Evolutionary conservation across 1,140 invertebrate genomes (phyloP).

Genomic region (Aphaenogaster rudis): DNA sequence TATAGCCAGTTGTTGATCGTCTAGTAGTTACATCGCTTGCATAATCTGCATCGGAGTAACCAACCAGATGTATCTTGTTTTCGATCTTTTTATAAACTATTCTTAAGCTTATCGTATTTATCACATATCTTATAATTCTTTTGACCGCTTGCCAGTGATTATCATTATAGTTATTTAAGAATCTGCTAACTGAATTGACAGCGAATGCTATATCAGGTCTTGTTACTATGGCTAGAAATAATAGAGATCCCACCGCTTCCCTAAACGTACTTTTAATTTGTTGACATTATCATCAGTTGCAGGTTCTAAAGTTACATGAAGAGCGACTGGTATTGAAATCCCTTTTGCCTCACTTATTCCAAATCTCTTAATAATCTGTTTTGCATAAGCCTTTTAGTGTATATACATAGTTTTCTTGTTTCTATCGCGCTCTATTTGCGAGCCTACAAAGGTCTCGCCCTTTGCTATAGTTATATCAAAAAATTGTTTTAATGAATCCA

Average conservation of each 20-base stretch:
- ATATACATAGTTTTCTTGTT: background rate
- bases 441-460: background rate
- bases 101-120: background rate
- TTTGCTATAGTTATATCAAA: background rate
- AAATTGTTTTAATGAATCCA: background rate
- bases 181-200: conserved; percentile 21
- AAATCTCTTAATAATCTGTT: conserved; percentile 11
- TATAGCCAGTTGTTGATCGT: background rate
- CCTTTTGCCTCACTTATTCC: conserved; percentile 5
- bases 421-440: conserved; percentile 26
- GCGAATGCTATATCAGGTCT: conserved; percentile 34
- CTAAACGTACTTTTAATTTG: conserved; percentile 6
- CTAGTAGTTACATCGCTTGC: conserved; percentile 5
- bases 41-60: conserved; percentile 36
- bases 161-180: conserved; percentile 19
- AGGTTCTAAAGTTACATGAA: background rate
- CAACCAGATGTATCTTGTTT: background rate
- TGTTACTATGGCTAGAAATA: conserved; percentile 12
- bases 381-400: conserved; percentile 4
- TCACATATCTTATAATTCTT: background rate
- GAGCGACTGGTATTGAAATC: background rate
- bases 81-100: conserved; percentile 28
- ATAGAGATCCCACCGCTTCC: conserved; percentile 25
- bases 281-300: background rate
- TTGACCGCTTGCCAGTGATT: too few species aligned